A percentile compares a stretch with the other conserved stretches of the same genome.
Conservation (phyloP, 1,140 invertebrate genomes). For the Meteorus sp. region DNA sequence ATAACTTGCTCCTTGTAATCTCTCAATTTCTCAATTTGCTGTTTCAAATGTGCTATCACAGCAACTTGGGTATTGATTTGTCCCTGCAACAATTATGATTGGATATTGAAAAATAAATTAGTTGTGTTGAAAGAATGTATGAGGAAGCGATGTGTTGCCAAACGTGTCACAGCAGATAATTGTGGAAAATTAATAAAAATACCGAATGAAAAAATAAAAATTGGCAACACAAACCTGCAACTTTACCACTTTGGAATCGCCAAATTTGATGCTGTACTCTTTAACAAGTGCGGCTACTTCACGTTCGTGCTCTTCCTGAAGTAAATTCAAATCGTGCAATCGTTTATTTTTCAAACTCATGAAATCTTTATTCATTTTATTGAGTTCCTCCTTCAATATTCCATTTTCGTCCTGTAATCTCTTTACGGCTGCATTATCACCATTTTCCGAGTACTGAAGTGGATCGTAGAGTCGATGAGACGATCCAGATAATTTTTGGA, state of each 20-base stretch:
- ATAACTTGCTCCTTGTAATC: slow-evolving; percentile 62
- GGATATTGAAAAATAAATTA: no score
- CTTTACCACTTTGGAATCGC: slow-evolving; percentile 53
- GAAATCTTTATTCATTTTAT: slow-evolving; percentile 67
- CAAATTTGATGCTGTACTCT: slow-evolving; percentile 54
- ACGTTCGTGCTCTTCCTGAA: slow-evolving; percentile 76
- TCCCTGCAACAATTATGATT: slow-evolving; percentile 39
- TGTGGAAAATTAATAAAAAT: neutral
- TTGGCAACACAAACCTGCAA: slow-evolving; percentile 44
- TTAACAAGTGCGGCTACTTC: slow-evolving; percentile 64
- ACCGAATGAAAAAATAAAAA: slow-evolving; percentile 1
- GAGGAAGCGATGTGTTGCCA: neutral
- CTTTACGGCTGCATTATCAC: slow-evolving; percentile 52
- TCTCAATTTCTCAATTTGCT: slow-evolving; percentile 56
- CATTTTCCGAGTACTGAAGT: slow-evolving; percentile 56
- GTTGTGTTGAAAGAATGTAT: no score
- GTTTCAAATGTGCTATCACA: slow-evolving; percentile 60
- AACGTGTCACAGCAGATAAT: neutral
- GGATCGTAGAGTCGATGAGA: slow-evolving; percentile 56
- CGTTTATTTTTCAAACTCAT: slow-evolving; percentile 73
- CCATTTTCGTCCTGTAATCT: slow-evolving; percentile 63
- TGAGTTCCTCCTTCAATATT: slow-evolving; percentile 63
- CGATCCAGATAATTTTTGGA: slow-evolving; percentile 54
- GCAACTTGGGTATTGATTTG: slow-evolving; percentile 61
- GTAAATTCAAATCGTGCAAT: slow-evolving; percentile 73